A percentile compares a stretch with the other conserved stretches of the same genome.
phyloP scores from a whole-genome alignment of 2,113 vertebrate species.

The Mionectes macconnelli region DNA sequence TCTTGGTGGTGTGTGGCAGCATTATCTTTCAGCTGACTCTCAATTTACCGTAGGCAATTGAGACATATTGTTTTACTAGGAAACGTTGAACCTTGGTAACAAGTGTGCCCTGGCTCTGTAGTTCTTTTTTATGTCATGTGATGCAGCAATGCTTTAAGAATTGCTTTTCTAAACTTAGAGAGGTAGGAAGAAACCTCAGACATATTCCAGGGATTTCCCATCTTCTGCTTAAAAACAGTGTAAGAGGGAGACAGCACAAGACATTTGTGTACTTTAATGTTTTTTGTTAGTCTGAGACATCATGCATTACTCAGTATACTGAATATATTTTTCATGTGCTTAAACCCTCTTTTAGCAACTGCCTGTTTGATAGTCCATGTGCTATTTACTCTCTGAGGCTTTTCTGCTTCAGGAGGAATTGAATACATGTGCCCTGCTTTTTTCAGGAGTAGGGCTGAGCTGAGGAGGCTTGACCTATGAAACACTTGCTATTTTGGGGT shows the following conservation, averaged over 20 bases:
- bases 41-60: not conserved
- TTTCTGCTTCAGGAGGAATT: not conserved
- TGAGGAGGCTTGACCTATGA: not conserved
- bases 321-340: not conserved
- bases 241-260: not conserved
- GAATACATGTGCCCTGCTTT: not conserved
- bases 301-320: not conserved
- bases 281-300: not conserved
- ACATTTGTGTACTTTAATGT: not conserved
- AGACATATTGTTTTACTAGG: not conserved
- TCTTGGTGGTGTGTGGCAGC: not conserved
- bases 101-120: not conserved
- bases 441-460: not conserved
- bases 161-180: not conserved
- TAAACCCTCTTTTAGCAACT: not conserved
- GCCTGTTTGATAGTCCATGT: not conserved
- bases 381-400: not conserved
- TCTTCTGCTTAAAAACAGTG: not conserved
- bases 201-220: not conserved
- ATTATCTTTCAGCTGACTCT: not conserved
- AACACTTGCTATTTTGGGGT: not conserved
- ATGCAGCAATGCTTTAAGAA: not conserved
- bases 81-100: not conserved
- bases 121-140: not conserved
- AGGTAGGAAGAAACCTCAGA: not conserved